A percentile compares a stretch with the other conserved stretches of the same genome.
These are phyloP conservation scores for Drosophila recens DNA, from an alignment of 2,888 invertebrate genomes.

Conservation along the genomic window DNA sequence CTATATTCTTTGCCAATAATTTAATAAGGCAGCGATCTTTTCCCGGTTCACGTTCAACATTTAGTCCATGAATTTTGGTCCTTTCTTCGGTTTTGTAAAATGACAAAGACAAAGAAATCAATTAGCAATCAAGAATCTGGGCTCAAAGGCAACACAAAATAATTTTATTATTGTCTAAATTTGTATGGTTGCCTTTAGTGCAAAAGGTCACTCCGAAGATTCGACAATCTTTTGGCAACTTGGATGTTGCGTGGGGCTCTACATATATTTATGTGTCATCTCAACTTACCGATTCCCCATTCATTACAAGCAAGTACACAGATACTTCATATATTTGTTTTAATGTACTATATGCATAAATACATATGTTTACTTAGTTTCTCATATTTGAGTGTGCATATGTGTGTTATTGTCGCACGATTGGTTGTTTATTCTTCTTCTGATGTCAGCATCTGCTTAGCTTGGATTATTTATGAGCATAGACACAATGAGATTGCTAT, in stretches of 20 bases:
- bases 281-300: too few species aligned
- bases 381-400: slow-evolving; percentile 29
- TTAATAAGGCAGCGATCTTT: slow-evolving; percentile 17
- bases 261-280: slow-evolving; percentile 23
- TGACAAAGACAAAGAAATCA: slow-evolving; percentile 29
- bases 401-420: slow-evolving; percentile 41
- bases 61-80: background rate
- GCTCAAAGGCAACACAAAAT: slow-evolving; percentile 40
- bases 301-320: slow-evolving; percentile 23
- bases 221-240: slow-evolving; percentile 13
- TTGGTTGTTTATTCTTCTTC: slow-evolving; percentile 40
- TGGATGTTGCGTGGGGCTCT: slow-evolving; percentile 14
- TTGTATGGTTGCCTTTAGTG: slow-evolving; percentile 41
- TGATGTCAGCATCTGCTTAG: slow-evolving; percentile 57
- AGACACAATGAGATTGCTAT: slow-evolving; percentile 14
- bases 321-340: background rate
- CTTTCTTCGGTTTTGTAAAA: slow-evolving; percentile 5
- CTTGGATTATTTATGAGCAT: slow-evolving; percentile 46
- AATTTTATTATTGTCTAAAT: slow-evolving; percentile 56
- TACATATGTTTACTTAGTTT: slow-evolving; percentile 6
- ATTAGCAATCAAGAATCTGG: slow-evolving; percentile 32
- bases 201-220: background rate
- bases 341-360: too few species aligned
- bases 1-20: slow-evolving; percentile 14
- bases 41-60: background rate